Evolutionary conservation across 2,113 vertebrate genomes (phyloP).

Genomic region (Otus sunia): DNA sequence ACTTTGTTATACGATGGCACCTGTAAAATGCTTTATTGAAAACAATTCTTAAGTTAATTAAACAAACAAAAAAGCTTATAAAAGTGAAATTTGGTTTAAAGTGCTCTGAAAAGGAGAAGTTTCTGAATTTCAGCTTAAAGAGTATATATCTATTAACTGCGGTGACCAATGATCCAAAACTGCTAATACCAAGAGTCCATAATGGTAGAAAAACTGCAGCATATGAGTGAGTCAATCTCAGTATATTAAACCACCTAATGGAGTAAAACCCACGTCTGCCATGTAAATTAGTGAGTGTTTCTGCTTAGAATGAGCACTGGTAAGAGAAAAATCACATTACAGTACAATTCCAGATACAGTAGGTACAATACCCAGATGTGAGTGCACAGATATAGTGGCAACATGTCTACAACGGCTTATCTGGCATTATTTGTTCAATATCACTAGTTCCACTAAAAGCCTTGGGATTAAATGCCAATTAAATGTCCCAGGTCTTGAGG

Average conservation of each 20-base stretch:
- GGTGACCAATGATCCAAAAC: conserved; percentile 3
- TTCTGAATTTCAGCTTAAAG: conserved; percentile 41
- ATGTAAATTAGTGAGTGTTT: conserved; percentile 8
- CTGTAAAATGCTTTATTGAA: conserved; percentile 24
- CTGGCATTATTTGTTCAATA: neutral
- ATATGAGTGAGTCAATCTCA: neutral
- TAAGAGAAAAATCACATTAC: neutral
- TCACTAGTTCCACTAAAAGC: neutral
- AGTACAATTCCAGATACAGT: neutral
- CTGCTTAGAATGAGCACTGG: neutral
- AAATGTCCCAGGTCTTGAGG: neutral
- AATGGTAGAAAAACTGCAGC: neutral
- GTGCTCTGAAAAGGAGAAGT: neutral
- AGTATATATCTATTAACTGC: neutral
- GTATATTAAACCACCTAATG: conserved; percentile 8
- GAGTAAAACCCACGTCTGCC: neutral
- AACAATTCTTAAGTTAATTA: conserved; percentile 24
- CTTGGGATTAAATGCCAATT: neutral
- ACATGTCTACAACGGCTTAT: fast-evolving
- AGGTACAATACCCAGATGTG: neutral
- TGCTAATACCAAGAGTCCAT: neutral
- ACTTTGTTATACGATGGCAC: conserved; percentile 10
- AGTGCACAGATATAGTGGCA: neutral
- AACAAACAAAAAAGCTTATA: conserved; percentile 14
- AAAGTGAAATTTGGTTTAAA: neutral